Conservation (phyloP, 2,113 vertebrate species). For the Speoplatyrhinus poulsoni region DNA sequence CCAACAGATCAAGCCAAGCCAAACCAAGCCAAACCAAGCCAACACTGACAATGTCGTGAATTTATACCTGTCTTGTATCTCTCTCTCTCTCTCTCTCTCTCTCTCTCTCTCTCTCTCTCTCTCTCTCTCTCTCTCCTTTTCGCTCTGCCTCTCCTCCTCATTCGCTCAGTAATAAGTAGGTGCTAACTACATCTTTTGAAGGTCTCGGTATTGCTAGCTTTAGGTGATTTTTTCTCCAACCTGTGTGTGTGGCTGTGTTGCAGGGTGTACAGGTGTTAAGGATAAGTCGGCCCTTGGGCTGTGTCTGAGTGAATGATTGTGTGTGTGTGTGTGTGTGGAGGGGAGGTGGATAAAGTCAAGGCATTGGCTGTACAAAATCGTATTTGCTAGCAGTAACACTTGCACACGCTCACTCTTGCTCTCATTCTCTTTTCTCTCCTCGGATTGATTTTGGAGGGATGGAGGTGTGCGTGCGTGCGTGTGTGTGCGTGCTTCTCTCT, state of each 20-base stretch:
- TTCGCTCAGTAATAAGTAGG: slow-evolving; percentile 31
- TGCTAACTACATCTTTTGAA: slow-evolving; percentile 56
- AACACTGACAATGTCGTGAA: too few species aligned
- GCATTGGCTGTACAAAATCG: slow-evolving; percentile 46
- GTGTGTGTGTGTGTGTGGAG: slow-evolving; percentile 9
- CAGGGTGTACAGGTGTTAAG: slow-evolving; percentile 35
- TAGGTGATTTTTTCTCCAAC: slow-evolving; percentile 38
- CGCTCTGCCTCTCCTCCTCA: not conserved
- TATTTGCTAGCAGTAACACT: slow-evolving; percentile 52
- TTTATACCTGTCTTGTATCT: not conserved
- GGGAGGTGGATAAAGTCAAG: slow-evolving; percentile 44
- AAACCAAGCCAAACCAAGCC: too few species aligned
- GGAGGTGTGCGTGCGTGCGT: slow-evolving; percentile 6
- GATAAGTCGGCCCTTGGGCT: slow-evolving; percentile 41
- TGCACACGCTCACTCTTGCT: slow-evolving; percentile 10
- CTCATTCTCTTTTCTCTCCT: slow-evolving; percentile 18
- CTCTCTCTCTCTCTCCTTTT: not conserved
- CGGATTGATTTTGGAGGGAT: slow-evolving; percentile 59
- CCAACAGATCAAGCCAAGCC: too few species aligned
- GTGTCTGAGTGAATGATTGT: slow-evolving; percentile 34
- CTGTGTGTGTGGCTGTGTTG: slow-evolving; percentile 41
- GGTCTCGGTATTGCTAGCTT: slow-evolving; percentile 44
- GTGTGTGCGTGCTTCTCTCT: slow-evolving; percentile 12
- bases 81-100: too few species aligned
- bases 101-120: not conserved